These are phyloP conservation scores for Sesia bembeciformis DNA, from an alignment of 2,888 invertebrate genomes.

Conservation along the genomic window DNA sequence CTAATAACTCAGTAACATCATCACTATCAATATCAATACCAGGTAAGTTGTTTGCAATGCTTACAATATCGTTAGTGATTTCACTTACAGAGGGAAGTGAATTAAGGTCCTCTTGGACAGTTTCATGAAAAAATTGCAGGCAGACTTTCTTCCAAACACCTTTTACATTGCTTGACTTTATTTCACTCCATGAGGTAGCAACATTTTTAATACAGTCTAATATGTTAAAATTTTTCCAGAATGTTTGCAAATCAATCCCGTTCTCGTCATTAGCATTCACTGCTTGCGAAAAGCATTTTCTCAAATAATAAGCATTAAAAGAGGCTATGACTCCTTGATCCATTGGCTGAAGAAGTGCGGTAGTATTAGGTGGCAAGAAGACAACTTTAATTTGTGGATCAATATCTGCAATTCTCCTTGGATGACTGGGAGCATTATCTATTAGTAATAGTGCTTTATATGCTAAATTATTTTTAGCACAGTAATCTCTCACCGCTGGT, in stretches of 20 bases:
- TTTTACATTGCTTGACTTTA: background rate
- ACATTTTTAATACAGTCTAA: background rate
- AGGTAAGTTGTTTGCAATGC: too few relatives aligned
- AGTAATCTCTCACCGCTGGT: too few relatives aligned
- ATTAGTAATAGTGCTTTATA: background rate
- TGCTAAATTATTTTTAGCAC: background rate
- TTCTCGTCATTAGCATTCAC: background rate
- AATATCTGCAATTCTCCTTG: too few relatives aligned
- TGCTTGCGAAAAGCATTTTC: background rate
- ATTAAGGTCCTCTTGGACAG: background rate
- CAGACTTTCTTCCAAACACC: background rate
- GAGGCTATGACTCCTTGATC: conserved; percentile 3
- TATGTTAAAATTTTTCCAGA: background rate
- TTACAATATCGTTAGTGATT: too few relatives aligned
- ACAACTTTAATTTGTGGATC: too few relatives aligned
- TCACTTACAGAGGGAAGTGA: background rate
- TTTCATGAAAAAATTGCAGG: background rate
- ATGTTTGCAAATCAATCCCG: background rate
- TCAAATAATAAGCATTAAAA: background rate
- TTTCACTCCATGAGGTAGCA: background rate
- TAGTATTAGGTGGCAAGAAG: conserved; percentile 1
- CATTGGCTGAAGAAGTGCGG: conserved; percentile 3
- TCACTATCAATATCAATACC: background rate
- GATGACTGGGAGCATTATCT: background rate
- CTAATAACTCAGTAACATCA: background rate